Conservation (phyloP, 2,797 vertebrate genomes). For the Syngnathus rostellatus region DNA sequence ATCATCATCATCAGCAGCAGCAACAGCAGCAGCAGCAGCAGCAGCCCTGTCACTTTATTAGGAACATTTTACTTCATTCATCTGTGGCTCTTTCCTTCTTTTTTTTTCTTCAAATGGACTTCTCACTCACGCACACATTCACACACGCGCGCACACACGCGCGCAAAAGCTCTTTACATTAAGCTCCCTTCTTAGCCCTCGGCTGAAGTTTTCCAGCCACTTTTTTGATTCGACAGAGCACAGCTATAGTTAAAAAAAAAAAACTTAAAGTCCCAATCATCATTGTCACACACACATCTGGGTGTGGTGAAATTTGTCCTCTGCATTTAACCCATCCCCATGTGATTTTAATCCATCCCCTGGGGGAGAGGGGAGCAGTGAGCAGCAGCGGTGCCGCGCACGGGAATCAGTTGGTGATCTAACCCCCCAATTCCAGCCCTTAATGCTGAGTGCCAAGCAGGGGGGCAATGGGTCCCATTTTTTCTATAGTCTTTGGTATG, state of each 20-base stretch:
- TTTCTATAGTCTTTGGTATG: too few species aligned
- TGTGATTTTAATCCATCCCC: too few species aligned
- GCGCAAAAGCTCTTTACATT: background rate
- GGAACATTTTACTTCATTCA: background rate
- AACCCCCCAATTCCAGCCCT: too few species aligned
- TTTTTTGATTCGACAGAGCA: background rate
- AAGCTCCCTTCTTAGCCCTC: background rate
- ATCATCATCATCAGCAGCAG: background rate
- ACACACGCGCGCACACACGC: background rate
- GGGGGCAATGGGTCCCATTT: too few species aligned
- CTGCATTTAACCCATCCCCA: too few species aligned
- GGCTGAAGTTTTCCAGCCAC: background rate
- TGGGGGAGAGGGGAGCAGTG: too few species aligned
- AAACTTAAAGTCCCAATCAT: too few species aligned
- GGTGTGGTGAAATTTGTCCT: too few species aligned
- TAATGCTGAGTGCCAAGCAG: too few species aligned
- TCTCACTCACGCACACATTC: background rate
- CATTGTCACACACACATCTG: too few species aligned
- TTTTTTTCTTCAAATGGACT: background rate
- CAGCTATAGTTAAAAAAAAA: background rate
- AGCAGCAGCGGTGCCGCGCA: too few species aligned
- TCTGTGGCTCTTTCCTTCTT: background rate
- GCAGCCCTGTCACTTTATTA: background rate
- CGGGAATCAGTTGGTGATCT: too few species aligned
- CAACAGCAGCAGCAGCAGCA: background rate